Evolutionary conservation across 2,113 vertebrate species (phyloP).

Genomic region (Corvus hawaiiensis): DNA sequence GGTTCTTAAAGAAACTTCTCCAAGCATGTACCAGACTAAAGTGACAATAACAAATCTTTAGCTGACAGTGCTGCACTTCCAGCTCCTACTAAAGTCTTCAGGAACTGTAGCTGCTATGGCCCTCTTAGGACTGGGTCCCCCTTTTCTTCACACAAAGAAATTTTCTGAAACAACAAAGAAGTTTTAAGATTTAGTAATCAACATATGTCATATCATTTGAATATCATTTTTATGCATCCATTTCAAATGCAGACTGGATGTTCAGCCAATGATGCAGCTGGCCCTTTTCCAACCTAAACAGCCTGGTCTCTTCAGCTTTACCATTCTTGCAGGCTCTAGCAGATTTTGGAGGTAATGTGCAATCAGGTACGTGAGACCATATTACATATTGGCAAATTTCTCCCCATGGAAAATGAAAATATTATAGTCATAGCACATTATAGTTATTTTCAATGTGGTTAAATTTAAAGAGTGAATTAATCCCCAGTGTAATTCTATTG

Average conservation of each 20-base stretch:
- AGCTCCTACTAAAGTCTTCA: neutral
- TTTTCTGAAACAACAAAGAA: neutral
- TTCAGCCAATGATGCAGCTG: constrained; percentile 53
- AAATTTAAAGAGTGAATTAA: constrained; percentile 63
- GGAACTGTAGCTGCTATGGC: neutral
- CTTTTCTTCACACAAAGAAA: neutral
- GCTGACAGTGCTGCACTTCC: neutral
- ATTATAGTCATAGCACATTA: constrained; percentile 27
- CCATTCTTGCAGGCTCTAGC: neutral
- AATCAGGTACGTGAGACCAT: constrained; percentile 48
- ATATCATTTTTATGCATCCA: neutral
- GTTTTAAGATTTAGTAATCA: neutral
- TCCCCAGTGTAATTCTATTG: neutral
- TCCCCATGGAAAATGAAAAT: constrained; percentile 64
- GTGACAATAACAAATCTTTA: neutral
- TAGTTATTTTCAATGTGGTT: constrained; percentile 58
- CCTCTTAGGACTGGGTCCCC: neutral
- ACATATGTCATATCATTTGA: neutral
- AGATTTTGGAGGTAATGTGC: constrained; percentile 43
- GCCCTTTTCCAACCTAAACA: constrained; percentile 59
- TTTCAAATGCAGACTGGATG: constrained; percentile 11
- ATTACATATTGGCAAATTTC: constrained; percentile 59
- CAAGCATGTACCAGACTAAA: neutral
- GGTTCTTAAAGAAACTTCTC: neutral
- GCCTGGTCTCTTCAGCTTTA: neutral